Evolutionary conservation across 2,888 invertebrate species (phyloP).

Genomic region (Eucera pruinosa): DNA sequence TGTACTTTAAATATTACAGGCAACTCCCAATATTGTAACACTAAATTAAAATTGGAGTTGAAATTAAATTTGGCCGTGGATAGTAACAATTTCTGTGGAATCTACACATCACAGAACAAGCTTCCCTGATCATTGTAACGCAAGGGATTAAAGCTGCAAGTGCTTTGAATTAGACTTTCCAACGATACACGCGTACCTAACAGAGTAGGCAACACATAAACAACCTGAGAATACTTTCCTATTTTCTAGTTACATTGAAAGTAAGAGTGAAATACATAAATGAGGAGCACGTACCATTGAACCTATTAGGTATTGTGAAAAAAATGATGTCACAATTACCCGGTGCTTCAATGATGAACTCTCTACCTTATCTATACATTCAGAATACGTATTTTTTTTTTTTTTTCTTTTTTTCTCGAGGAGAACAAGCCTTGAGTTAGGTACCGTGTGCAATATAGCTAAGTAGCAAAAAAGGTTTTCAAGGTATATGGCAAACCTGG

Average conservation of each 20-base stretch:
- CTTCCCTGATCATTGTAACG: too few species aligned
- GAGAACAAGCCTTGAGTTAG: conserved; percentile 79
- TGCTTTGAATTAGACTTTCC: too few species aligned
- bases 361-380: conserved; percentile 44
- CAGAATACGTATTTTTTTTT: too few species aligned
- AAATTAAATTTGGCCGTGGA: too few species aligned
- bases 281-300: conserved; percentile 31
- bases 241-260: conserved; percentile 7
- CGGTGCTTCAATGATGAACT: conserved; percentile 32
- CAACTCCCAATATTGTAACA: too few species aligned
- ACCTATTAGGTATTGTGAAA: conserved; percentile 32
- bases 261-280: conserved; percentile 13
- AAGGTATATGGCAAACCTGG: conserved; percentile 86
- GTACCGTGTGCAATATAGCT: conserved; percentile 80
- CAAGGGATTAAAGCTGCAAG: too few species aligned
- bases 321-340: conserved; percentile 38
- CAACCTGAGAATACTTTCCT: conserved; percentile 10
- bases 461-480: conserved; percentile 78
- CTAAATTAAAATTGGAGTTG: too few species aligned
- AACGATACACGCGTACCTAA: conserved; percentile 19
- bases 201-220: conserved; percentile 7
- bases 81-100: too few species aligned
- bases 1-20: too few species aligned
- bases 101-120: too few species aligned
- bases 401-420: conserved; percentile 47